Evolutionary conservation across 1,140 invertebrate species (phyloP), one percentile per base, ranked within the genome.

Genomic region (Drosophila mauritiana): DNA sequence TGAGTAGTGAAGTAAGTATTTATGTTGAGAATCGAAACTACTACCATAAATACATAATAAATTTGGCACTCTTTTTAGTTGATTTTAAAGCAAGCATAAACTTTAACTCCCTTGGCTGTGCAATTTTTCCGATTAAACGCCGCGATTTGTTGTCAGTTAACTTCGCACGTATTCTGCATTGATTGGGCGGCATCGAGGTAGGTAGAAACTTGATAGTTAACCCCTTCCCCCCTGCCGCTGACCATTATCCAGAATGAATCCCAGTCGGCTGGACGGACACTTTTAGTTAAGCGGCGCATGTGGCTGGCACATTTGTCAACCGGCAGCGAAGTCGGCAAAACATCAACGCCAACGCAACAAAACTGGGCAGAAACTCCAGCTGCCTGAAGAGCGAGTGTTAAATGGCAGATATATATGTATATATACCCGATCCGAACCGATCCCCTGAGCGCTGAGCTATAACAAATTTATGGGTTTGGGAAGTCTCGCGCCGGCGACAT

Each of bases 381-480:
- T 73, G 67, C 20, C 68, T 17, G 27, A 54, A 46, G 40, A 62
- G 48, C 68, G 59, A 74, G 80, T 80, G 77, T 77, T 73, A 88
- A 88, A 76, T 83, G 79, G 25, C 61, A 57, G 72, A 73, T 46
- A 72, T 65, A 62, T 49, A 45, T 68, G 67, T 51, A 43, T 11
- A 37, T 4, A 37, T 37, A 37, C 36, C 36, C 36, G 11, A 39
- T 13, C 42, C 40, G 46, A 64, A 11, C n/a, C 40, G 31, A 36
- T 25, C 25, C 36, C 43, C 42, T 12, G 10, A 48, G 59, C 64
- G 75, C 39, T 34, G 53, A 70, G 79, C 84, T 59, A 88, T 88
- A 89, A 88, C 78, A 73, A 89, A 88, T 88, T 89, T 88, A 88
- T 88, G 85, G 64, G 80, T 80, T 84, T 89, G 84, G 84, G 84